Conservation (phyloP, 2,888 invertebrate genomes). For the Leptopterna dolabrata region DNA sequence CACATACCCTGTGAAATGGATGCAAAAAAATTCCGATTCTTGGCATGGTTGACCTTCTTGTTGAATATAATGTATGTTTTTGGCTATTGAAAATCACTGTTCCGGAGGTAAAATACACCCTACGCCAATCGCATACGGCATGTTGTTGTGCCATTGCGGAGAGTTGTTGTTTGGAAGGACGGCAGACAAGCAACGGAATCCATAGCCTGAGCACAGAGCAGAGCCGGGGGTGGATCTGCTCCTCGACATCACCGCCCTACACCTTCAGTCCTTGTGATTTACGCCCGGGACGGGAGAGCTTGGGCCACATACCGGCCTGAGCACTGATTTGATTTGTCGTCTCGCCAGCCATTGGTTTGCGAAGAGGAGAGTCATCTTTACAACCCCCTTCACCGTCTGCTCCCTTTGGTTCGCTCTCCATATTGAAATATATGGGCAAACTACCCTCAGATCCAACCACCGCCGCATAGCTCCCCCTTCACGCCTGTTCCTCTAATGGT, state of each 20-base stretch:
- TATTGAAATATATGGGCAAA: constrained; percentile 53
- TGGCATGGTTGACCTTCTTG: no score
- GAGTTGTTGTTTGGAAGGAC: background rate
- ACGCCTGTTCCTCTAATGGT: constrained; percentile 32
- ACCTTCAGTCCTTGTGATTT: constrained; percentile 42
- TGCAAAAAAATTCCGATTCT: no score
- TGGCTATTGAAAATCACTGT: no score
- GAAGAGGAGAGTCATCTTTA: constrained; percentile 53
- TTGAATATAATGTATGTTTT: no score
- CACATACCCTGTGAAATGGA: no score
- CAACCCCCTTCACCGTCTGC: constrained; percentile 20
- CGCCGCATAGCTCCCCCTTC: background rate
- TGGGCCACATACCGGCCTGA: constrained; percentile 40
- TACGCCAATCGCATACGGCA: no score
- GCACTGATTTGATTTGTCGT: constrained; percentile 52
- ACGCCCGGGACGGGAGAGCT: constrained; percentile 11
- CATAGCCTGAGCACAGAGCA: background rate
- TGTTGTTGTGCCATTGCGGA: background rate
- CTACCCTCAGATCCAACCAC: constrained; percentile 39
- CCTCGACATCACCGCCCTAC: background rate
- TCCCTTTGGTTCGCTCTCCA: background rate
- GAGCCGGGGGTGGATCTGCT: background rate
- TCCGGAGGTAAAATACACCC: no score
- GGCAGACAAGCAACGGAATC: constrained; percentile 13
- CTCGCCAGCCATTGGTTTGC: constrained; percentile 47